These are phyloP conservation scores for Phocoena phocoena DNA, from an alignment of 2,113 vertebrate genomes.

Conservation along the genomic window DNA sequence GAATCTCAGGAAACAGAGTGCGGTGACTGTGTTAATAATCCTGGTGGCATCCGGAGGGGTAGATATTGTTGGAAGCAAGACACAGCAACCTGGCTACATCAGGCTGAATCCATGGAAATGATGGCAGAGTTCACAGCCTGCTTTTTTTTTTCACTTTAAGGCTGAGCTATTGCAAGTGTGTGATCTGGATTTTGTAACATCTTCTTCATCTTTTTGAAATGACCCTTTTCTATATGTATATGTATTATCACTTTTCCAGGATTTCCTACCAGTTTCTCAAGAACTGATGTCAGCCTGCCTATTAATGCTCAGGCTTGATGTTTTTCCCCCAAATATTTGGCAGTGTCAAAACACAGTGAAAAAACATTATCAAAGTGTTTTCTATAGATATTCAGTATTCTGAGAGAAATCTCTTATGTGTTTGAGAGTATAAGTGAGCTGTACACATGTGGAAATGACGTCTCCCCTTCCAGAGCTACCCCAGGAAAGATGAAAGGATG, in stretches of 20 bases:
- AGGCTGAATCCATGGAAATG: background rate
- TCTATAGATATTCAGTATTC: background rate
- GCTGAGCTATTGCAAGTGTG: background rate
- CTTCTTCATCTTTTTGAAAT: background rate
- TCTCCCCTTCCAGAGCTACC: background rate
- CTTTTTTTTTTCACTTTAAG: background rate
- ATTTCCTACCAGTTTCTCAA: background rate
- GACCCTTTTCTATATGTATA: background rate
- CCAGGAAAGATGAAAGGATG: background rate
- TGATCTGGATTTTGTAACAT: background rate
- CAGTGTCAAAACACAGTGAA: background rate
- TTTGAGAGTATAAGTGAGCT: background rate
- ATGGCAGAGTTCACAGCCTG: background rate
- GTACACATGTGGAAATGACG: accelerated
- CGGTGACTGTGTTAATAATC: background rate
- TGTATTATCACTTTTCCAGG: background rate
- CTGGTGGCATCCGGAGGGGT: background rate
- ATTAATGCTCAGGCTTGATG: background rate
- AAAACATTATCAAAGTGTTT: background rate
- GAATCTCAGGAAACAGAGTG: background rate
- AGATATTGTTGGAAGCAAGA: background rate
- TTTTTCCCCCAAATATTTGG: background rate
- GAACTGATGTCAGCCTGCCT: background rate
- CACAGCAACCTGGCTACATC: background rate
- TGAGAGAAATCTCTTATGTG: background rate